Evolutionary conservation across 2,888 invertebrate species (phyloP).

Genomic region (Mellilla xanthometata): DNA sequence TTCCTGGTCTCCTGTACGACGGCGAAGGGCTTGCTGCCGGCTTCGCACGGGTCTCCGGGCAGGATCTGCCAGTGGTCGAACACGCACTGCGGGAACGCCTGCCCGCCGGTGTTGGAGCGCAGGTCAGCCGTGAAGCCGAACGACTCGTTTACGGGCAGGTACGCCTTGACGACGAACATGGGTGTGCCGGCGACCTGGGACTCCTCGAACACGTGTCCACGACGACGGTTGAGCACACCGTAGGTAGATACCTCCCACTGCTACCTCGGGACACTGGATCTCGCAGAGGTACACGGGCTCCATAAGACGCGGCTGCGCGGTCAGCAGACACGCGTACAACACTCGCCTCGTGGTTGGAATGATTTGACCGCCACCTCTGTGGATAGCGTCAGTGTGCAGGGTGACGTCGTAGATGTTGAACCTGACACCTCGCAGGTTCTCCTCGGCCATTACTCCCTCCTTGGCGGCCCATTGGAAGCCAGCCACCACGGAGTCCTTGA

Average conservation of each 20-base stretch:
- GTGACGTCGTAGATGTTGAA: constrained; percentile 99
- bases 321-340: constrained; percentile 97
- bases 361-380: constrained; percentile 99
- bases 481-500: constrained; percentile 99
- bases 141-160: constrained; percentile 99
- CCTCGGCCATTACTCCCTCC: constrained; percentile 99
- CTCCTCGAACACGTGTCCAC: constrained; percentile 99
- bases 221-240: constrained; percentile 97
- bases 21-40: constrained; percentile 87
- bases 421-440: constrained; percentile 93
- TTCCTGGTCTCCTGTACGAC: constrained; percentile 94
- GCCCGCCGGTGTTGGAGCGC: constrained; percentile 98
- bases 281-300: constrained; percentile 99
- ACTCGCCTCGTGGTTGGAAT: constrained; percentile 99
- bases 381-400: constrained; percentile 99
- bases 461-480: constrained; percentile 99
- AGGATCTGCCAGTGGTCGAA: constrained; percentile 99
- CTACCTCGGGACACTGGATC: constrained; percentile 98
- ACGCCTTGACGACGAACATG: constrained; percentile 99
- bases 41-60: constrained; percentile 96
- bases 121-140: constrained; percentile 99
- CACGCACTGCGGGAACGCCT: constrained; percentile 99
- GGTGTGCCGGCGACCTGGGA: constrained; percentile 97
- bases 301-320: constrained; percentile 96
- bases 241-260: constrained; percentile 99